Base-by-base conservation (phyloP, 92 coral and sea anemone genomes). In the Epizoanthus fatuus region DNA sequence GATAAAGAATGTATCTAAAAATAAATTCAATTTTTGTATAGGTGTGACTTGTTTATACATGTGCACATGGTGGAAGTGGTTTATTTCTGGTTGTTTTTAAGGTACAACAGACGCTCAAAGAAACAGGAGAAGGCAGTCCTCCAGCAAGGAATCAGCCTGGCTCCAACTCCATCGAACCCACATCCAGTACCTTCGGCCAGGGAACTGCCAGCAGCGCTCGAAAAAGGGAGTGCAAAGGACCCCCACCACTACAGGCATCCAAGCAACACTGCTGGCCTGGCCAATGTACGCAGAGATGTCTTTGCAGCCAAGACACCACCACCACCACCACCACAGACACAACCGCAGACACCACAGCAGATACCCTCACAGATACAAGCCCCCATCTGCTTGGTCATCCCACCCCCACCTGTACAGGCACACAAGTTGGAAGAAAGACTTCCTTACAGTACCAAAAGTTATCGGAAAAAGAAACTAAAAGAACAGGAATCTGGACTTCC, bases 71-170 rank as follows among this genome's bases (percentile, higher is more conserved):
- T 29, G 35, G 35, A 29, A 29, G 35, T 29, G 35, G 35, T 29
- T 29, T 29, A 29, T 29, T 29, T 29, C 35, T 29, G 35, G 35
- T 29, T 29, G 35, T 29, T 29, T 29, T 29, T 29, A 29, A 29
- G 35, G 35, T 57, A 54, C 84, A 75, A 64, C 77, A 56, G 58
- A 11, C 45, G 52, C 7, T 83, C 92, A 17, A 91, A 88, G 37
- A 51, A 66, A 35, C 79, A 58, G 51, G 94, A 91, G 62, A 10
- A 69, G 52, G 78, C 84, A 15, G 66, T 81, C 19, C 83, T 91
- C 9, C 4, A 63, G 64, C 92, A 87, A 60, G 92, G 94, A 14
- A 73, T 87, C 45, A 29, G 35, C 35, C 35, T 29, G 35, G 74
- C n/a, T 57, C 87, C 86, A 14, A 86, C 84, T 19, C 53, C 77